Conservation (phyloP, 2,888 invertebrate genomes). For the Conops quadrifasciatus region DNA sequence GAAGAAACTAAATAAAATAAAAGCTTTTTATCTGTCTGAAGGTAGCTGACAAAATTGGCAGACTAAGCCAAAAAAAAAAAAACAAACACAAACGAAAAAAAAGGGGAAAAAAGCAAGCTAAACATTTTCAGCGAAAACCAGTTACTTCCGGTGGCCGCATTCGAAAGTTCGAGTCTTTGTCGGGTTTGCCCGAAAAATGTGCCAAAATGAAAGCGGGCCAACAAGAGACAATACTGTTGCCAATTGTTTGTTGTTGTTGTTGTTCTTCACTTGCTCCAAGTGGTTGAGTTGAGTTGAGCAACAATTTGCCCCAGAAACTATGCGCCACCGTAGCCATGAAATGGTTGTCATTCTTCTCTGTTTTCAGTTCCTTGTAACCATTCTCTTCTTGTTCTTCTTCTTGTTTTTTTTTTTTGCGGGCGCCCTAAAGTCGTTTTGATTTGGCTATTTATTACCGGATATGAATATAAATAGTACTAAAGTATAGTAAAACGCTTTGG, state of each 20-base stretch:
- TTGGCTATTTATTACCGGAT: constrained; percentile 18
- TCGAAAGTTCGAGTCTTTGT: no score
- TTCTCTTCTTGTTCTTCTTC: neutral
- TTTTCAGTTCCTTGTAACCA: neutral
- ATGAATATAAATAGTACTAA: constrained; percentile 22
- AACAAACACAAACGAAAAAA: neutral
- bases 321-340: constrained; percentile 4
- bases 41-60: neutral
- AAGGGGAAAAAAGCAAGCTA: neutral
- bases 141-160: constrained; percentile 1
- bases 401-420: no score
- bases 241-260: neutral
- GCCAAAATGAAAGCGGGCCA: neutral
- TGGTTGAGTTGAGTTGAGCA: constrained; percentile 42
- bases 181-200: neutral
- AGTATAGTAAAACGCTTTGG: no score
- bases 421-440: no score
- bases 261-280: neutral
- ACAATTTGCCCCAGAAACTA: constrained; percentile 46
- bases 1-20: no score
- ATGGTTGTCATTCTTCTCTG: neutral
- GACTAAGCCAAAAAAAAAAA: neutral
- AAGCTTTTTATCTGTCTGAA: no score
- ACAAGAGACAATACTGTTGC: neutral
- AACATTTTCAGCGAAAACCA: neutral